Conservation (phyloP, 2,113 vertebrate genomes). For the Peromyscus californicus region DNA sequence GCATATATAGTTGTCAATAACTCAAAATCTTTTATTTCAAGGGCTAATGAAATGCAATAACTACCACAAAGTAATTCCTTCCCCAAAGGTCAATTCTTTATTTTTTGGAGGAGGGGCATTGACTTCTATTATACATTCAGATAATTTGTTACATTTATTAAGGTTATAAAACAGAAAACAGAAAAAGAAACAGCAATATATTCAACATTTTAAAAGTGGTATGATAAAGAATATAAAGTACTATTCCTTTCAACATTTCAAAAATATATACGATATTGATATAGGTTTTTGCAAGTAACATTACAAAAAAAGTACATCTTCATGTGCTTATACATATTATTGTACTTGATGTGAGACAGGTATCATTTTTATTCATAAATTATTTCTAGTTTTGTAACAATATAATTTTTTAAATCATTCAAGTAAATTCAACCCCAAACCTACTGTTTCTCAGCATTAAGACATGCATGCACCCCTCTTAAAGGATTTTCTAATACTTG, state of each 20-base stretch:
- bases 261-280: conserved; percentile 77
- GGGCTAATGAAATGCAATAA: background rate
- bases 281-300: conserved; percentile 80
- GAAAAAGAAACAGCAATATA: conserved; percentile 85
- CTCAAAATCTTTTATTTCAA: background rate
- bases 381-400: conserved; percentile 81
- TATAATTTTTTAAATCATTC: conserved; percentile 79
- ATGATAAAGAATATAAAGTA: conserved; percentile 85
- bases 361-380: conserved; percentile 75
- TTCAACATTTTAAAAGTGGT: conserved; percentile 83
- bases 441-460: conserved; percentile 77
- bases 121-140: conserved; percentile 83
- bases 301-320: conserved; percentile 83
- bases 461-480: conserved; percentile 78
- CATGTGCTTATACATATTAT: conserved; percentile 83
- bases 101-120: conserved; percentile 67
- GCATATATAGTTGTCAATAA: background rate
- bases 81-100: background rate
- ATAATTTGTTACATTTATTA: conserved; percentile 83
- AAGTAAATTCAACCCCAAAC: conserved; percentile 81
- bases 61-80: background rate
- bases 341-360: conserved; percentile 82
- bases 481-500: conserved; percentile 71
- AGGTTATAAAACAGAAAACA: conserved; percentile 85
- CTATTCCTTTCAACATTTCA: conserved; percentile 84